A percentile compares a stretch with the other conserved stretches of the same genome.
Conservation (phyloP, 2,888 invertebrate genomes). For the Synanthedon formicaeformis region DNA sequence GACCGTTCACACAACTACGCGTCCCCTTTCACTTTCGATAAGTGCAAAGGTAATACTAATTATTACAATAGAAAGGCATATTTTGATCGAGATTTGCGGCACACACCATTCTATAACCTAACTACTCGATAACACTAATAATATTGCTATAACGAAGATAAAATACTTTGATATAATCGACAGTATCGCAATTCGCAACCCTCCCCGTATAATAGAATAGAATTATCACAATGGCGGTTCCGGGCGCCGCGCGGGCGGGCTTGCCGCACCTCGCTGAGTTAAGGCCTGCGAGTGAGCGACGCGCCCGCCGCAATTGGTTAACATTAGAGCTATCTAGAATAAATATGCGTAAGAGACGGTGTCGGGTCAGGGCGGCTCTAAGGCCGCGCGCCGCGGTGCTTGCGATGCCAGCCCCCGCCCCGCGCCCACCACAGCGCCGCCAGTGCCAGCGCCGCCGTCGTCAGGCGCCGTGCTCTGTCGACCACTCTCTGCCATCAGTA, state of each 20-base stretch:
- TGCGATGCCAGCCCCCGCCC: conserved; percentile 42
- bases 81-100: conserved; percentile 17
- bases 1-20: neutral
- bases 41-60: conserved; percentile 10
- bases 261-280: conserved; percentile 35
- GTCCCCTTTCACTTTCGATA: neutral
- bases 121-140: conserved; percentile 29
- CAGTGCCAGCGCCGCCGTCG: conserved; percentile 41
- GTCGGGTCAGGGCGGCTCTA: conserved; percentile 64
- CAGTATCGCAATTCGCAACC: conserved; percentile 20
- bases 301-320: conserved; percentile 57
- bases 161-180: conserved; percentile 22
- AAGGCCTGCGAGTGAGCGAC: conserved; percentile 38
- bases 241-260: conserved; percentile 33
- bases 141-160: conserved; percentile 36
- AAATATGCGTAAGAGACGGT: conserved; percentile 34
- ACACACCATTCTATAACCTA: conserved; percentile 24
- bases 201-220: conserved; percentile 15
- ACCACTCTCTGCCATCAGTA: conserved; percentile 18
- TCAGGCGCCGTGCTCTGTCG: conserved; percentile 32
- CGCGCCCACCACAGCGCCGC: conserved; percentile 14
- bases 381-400: conserved; percentile 70
- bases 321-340: conserved; percentile 68
- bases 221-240: conserved; percentile 27
- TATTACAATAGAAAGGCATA: conserved; percentile 10